Conservation (phyloP, 2,113 vertebrate species). For the Dromiciops gliroides region DNA sequence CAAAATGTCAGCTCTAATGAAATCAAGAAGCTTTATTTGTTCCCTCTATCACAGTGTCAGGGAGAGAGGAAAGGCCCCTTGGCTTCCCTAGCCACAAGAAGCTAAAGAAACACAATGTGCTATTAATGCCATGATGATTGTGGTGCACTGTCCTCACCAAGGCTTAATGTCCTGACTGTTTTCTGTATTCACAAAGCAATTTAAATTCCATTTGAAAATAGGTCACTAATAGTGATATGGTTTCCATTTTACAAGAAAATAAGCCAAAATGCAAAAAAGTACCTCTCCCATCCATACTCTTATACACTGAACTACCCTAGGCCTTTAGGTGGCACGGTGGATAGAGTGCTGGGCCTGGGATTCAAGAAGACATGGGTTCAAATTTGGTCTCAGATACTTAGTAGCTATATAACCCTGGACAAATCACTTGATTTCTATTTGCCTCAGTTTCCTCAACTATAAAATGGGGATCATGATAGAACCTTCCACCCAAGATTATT, state of each 20-base stretch:
- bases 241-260: neutral
- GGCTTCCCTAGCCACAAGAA: neutral
- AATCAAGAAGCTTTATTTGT: conserved; percentile 8
- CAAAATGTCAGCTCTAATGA: conserved; percentile 28
- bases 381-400: neutral
- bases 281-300: neutral
- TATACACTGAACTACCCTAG: neutral
- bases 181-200: neutral
- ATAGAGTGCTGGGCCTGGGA: neutral
- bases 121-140: neutral
- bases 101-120: neutral
- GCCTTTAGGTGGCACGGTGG: neutral
- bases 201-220: neutral
- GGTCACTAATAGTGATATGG: neutral
- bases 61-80: neutral
- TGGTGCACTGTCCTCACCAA: neutral
- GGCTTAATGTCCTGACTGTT: neutral
- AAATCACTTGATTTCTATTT: neutral
- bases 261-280: neutral
- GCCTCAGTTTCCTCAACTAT: neutral
- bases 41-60: neutral
- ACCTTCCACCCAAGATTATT: no score
- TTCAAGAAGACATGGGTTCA: neutral
- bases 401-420: neutral
- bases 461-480: neutral